Percentiles rank a stretch among this genome's conserved stretches.
Conservation (phyloP, 1,140 invertebrate species). For the Sarcophaga peregrina region DNA sequence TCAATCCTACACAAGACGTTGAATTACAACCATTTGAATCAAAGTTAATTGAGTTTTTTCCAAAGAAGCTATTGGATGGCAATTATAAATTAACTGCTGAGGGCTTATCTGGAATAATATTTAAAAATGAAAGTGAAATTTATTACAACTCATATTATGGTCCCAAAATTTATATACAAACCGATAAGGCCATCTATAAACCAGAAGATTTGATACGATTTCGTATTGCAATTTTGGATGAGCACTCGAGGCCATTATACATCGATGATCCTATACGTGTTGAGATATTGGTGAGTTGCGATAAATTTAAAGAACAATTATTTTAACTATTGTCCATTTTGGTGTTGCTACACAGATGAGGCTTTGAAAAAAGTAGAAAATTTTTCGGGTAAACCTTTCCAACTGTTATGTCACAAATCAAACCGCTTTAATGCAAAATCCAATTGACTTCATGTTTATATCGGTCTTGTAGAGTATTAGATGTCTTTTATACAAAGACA, state of each 20-base stretch:
- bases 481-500: too few species aligned
- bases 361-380: too few species aligned
- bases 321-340: too few species aligned
- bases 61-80: conserved; percentile 79
- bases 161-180: conserved; percentile 92
- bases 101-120: conserved; percentile 79
- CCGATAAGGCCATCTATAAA: conserved; percentile 94
- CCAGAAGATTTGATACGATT: conserved; percentile 87
- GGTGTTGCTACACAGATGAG: too few species aligned
- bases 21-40: conserved; percentile 51
- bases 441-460: too few species aligned
- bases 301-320: too few species aligned
- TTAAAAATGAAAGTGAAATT: conserved; percentile 78
- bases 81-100: conserved; percentile 80
- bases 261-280: conserved; percentile 52
- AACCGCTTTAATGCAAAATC: too few species aligned
- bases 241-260: conserved; percentile 75
- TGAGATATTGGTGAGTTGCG: conserved; percentile 48
- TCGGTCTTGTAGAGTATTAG: too few species aligned
- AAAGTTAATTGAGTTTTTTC: conserved; percentile 73
- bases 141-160: conserved; percentile 82
- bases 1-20: not conserved
- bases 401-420: too few species aligned
- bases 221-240: conserved; percentile 83
- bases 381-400: too few species aligned